Conservation (phyloP, 2,888 invertebrate species). For the Hirtodrosophila histrioides region DNA sequence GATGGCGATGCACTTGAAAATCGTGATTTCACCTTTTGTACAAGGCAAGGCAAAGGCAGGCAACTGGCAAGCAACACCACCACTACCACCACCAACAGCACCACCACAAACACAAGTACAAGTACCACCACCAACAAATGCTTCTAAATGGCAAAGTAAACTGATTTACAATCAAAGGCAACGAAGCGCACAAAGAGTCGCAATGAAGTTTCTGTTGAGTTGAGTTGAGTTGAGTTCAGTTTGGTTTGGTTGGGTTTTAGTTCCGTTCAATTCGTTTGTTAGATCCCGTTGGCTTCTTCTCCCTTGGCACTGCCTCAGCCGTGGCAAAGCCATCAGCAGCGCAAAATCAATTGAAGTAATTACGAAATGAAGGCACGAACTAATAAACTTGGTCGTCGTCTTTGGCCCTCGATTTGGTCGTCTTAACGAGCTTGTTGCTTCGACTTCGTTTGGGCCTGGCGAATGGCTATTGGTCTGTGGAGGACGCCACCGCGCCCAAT, state of each 20-base stretch:
- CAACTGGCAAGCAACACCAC: slow-evolving; percentile 37
- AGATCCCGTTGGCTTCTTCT: slow-evolving; percentile 56
- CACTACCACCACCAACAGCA: slow-evolving; percentile 23
- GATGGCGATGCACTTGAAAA: slow-evolving; percentile 80
- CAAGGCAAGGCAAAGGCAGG: slow-evolving; percentile 48
- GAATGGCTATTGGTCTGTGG: slow-evolving; percentile 53
- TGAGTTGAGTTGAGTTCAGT: slow-evolving; percentile 48
- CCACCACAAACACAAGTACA: slow-evolving; percentile 25
- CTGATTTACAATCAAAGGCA: slow-evolving; percentile 80
- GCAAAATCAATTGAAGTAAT: slow-evolving; percentile 83
- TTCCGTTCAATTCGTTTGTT: slow-evolving; percentile 68
- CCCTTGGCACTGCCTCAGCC: slow-evolving; percentile 21
- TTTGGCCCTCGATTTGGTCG: slow-evolving; percentile 65
- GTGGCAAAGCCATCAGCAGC: slow-evolving; percentile 75
- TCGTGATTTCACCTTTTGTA: slow-evolving; percentile 80
- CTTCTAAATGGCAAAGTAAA: slow-evolving; percentile 81
- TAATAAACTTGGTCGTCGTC: slow-evolving; percentile 82
- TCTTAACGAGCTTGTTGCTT: slow-evolving; percentile 72
- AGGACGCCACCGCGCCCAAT: slow-evolving; percentile 75
- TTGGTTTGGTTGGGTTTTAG: slow-evolving; percentile 36
- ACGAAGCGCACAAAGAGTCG: slow-evolving; percentile 78
- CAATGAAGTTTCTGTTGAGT: slow-evolving; percentile 61
- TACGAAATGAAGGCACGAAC: slow-evolving; percentile 84
- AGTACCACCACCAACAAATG: slow-evolving; percentile 58
- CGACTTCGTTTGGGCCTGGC: slow-evolving; percentile 40